Percentiles rank a stretch among this genome's conserved stretches.
phyloP scores from a whole-genome alignment of 2,797 vertebrate species.

The Coracias cyanogaster region DNA sequence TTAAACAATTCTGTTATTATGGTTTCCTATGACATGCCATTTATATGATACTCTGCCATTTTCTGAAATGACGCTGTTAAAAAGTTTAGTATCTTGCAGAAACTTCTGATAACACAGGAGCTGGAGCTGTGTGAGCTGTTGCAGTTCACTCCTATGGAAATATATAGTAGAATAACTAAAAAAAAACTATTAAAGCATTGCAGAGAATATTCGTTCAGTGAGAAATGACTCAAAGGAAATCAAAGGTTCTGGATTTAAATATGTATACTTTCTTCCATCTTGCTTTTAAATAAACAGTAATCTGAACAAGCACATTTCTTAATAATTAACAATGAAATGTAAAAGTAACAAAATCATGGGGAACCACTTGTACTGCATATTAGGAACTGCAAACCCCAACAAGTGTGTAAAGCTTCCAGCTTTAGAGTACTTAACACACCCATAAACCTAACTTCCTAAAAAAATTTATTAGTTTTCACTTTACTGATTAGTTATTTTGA shows the following conservation, averaged over 20 bases:
- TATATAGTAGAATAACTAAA: background rate
- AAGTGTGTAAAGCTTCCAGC: background rate
- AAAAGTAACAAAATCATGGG: background rate
- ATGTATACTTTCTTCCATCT: background rate
- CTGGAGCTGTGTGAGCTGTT: background rate
- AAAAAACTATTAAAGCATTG: background rate
- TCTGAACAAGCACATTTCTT: background rate
- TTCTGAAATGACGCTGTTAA: slow-evolving; percentile 30
- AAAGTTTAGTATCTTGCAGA: slow-evolving; percentile 19
- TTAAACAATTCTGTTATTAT: slow-evolving; percentile 4
- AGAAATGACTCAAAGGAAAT: background rate
- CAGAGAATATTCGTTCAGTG: background rate
- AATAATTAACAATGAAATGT: background rate
- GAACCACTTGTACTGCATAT: background rate
- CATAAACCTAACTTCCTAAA: background rate
- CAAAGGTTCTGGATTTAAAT: background rate
- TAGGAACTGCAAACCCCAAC: background rate
- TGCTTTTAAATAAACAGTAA: background rate
- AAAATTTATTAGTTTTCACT: background rate
- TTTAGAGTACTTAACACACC: background rate
- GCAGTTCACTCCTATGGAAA: background rate
- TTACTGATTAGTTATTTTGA: background rate
- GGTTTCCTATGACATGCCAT: slow-evolving; percentile 39
- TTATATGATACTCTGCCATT: slow-evolving; percentile 2
- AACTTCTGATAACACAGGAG: background rate